Conservation (phyloP, 2,797 vertebrate species). For the Peromyscus melanophrys region DNA sequence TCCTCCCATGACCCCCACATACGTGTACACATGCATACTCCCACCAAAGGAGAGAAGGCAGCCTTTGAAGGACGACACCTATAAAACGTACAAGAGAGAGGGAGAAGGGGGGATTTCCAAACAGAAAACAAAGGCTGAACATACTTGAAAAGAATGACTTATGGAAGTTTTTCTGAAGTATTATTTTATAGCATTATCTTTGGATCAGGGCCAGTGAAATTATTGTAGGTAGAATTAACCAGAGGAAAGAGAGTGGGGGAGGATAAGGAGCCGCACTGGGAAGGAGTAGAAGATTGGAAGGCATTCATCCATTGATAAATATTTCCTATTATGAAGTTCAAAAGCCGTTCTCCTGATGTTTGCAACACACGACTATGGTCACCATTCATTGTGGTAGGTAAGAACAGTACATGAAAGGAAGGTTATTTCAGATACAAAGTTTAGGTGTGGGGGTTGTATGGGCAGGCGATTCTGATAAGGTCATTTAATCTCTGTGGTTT, state of each 20-base stretch:
- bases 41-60: background rate
- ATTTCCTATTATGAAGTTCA: constrained; percentile 30
- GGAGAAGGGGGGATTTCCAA: background rate
- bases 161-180: background rate
- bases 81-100: background rate
- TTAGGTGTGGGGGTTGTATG: background rate
- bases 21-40: background rate
- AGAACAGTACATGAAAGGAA: constrained; percentile 22
- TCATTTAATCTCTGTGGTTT: constrained; percentile 7
- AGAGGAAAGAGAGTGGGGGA: background rate
- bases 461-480: constrained; percentile 36
- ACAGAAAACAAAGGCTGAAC: background rate
- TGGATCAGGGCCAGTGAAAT: background rate
- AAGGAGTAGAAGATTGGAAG: background rate
- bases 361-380: background rate
- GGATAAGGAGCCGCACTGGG: background rate
- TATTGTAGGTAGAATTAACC: background rate
- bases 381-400: background rate
- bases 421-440: constrained; percentile 23
- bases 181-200: constrained; percentile 26
- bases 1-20: background rate
- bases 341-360: constrained; percentile 2
- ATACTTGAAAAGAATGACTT: background rate
- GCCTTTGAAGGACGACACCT: background rate
- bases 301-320: background rate